phyloP scores from a whole-genome alignment of 37 sponge, comb jelly and placozoan species.

The Corticium candelabrum region DNA sequence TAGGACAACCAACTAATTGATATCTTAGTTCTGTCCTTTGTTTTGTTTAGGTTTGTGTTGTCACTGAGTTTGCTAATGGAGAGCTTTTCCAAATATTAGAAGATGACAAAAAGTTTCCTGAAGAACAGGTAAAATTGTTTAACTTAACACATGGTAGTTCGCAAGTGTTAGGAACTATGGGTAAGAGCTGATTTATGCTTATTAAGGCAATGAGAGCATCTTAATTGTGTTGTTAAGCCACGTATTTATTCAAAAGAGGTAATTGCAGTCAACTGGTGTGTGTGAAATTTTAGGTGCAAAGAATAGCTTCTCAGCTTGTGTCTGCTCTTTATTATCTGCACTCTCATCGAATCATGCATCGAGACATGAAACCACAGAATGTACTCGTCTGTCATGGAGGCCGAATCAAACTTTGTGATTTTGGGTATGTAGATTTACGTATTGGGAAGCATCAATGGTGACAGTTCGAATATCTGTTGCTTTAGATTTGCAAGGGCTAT shows the following conservation, averaged over 20 bases:
- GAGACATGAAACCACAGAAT: conserved; percentile 99
- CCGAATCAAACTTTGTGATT: conserved; percentile 80
- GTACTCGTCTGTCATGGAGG: conserved; percentile 81
- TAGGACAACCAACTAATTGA: no score
- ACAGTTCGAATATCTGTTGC: neutral
- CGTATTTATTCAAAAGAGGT: no score
- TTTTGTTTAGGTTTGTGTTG: conserved; percentile 67
- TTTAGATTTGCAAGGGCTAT: conserved; percentile 79
- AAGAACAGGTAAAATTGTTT: conserved; percentile 23
- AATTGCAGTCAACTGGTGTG: no score
- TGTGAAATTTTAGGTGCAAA: conserved; percentile 31
- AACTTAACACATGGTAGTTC: no score
- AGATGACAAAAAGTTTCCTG: conserved; percentile 65
- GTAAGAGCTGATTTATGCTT: no score
- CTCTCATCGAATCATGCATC: conserved; percentile 80
- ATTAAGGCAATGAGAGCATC: no score
- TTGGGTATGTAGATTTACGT: conserved; percentile 58
- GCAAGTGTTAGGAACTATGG: no score
- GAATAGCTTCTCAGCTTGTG: conserved; percentile 77
- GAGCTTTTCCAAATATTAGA: conserved; percentile 87
- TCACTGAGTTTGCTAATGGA: conserved; percentile 91
- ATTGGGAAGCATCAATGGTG: no score
- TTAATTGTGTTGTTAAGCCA: no score
- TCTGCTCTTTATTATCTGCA: conserved; percentile 88
- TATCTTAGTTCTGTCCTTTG: neutral